Evolutionary conservation across 2,888 invertebrate species (phyloP), one percentile per base, ranked within the genome.

Genomic region (Busseola fusca): DNA sequence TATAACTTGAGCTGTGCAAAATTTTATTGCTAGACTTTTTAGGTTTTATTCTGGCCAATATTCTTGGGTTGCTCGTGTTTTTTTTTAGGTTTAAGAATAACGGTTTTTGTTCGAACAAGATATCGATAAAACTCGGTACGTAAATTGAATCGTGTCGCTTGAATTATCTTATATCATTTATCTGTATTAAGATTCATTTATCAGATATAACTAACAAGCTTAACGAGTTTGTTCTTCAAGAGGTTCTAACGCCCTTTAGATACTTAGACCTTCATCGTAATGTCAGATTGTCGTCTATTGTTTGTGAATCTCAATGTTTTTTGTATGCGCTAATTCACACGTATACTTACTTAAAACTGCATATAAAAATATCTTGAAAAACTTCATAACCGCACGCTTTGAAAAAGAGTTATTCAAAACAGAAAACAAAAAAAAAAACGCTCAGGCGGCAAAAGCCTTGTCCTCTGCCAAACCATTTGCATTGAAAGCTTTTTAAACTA

Each of bases 1-100:
- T 85, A 79, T 70, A 78, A 75, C 65, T 57, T 60, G n/a, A 65
- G 62, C 82, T 83, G 64, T 80, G 81, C 77, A 70, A 82, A 87
- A 84, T 86, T 85, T 85, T 85, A 88, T 81, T 76, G 68, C 77
- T 54, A 58, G 30, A 59, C 30, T 62, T n/a, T n/a, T 58, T 48
- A 52, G 10, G 60, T 76, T 83, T 77, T 82, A 72, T 77, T 83
- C 60, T 45, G 52, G 60, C 48, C 63, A 80, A n/a, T n/a, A n/a
- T 75, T 63, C 25, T n/a, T n/a, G n/a, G 48, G 10, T 48, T 12
- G 10, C n/a, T 56, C n/a, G 54, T 64, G 72, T 27, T 74, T 63
- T 73, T 74, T 76, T 75, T 70, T n/a, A n/a, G n/a, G 27, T 45
- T 69, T 63, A 42, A 34, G 66, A 56, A 40, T 72, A 83, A 83